Evolutionary conservation across 1,140 invertebrate species (phyloP).

Genomic region (Bombus vancouverensis): DNA sequence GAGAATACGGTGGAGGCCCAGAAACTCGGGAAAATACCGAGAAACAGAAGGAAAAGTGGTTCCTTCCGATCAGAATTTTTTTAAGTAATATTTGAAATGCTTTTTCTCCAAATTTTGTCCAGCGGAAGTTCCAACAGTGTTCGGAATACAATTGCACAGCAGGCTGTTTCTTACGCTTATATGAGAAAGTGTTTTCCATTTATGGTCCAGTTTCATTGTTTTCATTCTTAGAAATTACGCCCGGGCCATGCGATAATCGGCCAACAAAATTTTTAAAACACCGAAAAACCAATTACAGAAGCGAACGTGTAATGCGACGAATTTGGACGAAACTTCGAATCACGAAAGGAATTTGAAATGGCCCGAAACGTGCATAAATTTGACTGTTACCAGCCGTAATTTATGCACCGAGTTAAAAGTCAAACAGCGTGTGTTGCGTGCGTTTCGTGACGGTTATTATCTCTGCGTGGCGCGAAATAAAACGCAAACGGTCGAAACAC

Average conservation of each 20-base stretch:
- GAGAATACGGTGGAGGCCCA: no score
- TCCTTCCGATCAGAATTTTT: background rate
- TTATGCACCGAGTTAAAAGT: conserved; percentile 9
- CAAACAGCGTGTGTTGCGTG: conserved; percentile 1
- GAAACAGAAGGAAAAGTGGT: conserved; percentile 4
- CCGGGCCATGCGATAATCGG: conserved; percentile 15
- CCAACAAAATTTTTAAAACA: background rate
- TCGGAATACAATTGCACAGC: background rate
- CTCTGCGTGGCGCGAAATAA: conserved; percentile 5
- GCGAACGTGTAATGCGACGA: conserved; percentile 6
- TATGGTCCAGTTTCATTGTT: conserved; percentile 40
- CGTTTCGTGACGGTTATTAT: conserved; percentile 12
- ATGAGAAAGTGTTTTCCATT: background rate
- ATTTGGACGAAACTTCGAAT: background rate
- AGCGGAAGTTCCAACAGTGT: background rate
- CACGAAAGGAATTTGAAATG: background rate
- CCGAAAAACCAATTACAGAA: background rate
- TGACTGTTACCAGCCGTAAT: conserved; percentile 1
- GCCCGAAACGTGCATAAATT: conserved; percentile 9
- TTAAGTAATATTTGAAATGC: no score
- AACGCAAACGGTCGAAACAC: background rate
- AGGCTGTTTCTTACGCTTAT: background rate
- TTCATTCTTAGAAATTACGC: conserved; percentile 51
- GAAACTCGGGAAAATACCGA: background rate
- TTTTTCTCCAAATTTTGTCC: no score